Base-by-base conservation (phyloP, 1,140 invertebrate genomes). In the Diuraphis noxia region DNA sequence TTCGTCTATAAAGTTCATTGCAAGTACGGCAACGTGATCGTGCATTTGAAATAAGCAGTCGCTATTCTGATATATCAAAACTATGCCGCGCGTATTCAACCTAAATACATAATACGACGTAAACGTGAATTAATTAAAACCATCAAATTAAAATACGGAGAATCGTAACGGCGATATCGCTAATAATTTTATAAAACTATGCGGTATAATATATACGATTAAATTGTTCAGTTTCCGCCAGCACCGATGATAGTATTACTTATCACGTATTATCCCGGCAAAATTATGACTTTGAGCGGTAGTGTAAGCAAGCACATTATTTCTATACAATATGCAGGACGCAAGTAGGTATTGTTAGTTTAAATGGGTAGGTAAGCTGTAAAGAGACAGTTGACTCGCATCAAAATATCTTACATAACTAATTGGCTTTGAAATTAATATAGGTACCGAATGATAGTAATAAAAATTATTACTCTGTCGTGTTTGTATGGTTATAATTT, bases 81-180 rank as follows among this genome's bases (percentile, higher is more conserved):
- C 10, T 72, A 72, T 25, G 43, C 21, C 84, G 43, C 19, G 9
- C n/a, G 84, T 46, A 86, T 34, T 46, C 41, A 19, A 23, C 41
- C 21, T 46, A 34, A 49, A 23, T 49, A 34, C 46, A 34, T 36
- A 82, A 82, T 23, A 9, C 34, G 2, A 7, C 43, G 9, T 36
- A 86, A 86, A 52, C 21, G 10, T 9, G 36, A 86, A 86, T 86
- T 86, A 86, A 86, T 86, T 86, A 86, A 86, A 52, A 86, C 43
- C 46, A 52, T 52, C 46, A 36, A 86, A 49, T 86, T 86, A 86
- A 49, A 49, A 38, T 38, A 52, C 36, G 9, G 21, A 52, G 34
- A 25, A 19, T 52, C n/a, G n/a, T 38, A 86, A 86, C 46, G 46
- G 34, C 23, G 49, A 52, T 49, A 52, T 36, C 21, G 21, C n/a